A percentile compares a stretch with the other conserved stretches of the same genome.
Evolutionary conservation across 2,797 vertebrate species (phyloP).

Genomic region (Malacoctenus gilli): DNA sequence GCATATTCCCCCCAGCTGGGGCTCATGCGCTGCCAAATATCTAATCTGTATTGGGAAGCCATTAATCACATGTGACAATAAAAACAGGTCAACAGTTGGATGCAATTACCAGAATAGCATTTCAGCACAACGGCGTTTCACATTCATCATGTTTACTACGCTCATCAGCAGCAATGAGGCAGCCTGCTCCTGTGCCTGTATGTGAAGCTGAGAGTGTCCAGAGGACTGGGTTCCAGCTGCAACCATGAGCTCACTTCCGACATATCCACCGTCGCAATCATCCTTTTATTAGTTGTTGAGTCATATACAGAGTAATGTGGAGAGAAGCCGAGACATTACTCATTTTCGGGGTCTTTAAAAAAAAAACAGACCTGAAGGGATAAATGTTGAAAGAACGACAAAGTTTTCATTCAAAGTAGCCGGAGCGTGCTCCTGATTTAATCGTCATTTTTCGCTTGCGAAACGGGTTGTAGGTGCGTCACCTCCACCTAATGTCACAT

Average conservation of each 20-base stretch:
- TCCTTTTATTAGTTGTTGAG: too few species aligned
- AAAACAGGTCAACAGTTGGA: slow-evolving; percentile 29
- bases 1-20: slow-evolving; percentile 1
- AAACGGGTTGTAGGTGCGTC: too few species aligned
- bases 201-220: slow-evolving; percentile 1
- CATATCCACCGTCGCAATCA: too few species aligned
- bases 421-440: too few species aligned
- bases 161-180: slow-evolving; percentile 26
- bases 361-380: too few species aligned
- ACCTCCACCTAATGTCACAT: too few species aligned
- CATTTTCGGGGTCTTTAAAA: too few species aligned
- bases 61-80: slow-evolving; percentile 27
- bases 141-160: slow-evolving; percentile 32
- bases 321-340: too few species aligned
- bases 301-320: too few species aligned
- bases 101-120: slow-evolving; percentile 37
- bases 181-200: background rate
- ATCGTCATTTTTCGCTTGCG: too few species aligned
- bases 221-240: slow-evolving; percentile 2
- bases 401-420: too few species aligned
- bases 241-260: background rate
- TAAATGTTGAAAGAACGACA: too few species aligned
- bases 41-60: slow-evolving; percentile 3
- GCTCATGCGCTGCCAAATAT: slow-evolving; percentile 1
- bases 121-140: slow-evolving; percentile 22